Evolutionary conservation across 2,797 vertebrate species (phyloP), one percentile per base, ranked within the genome.

Genomic region (Hapalemur alaotrensis): DNA sequence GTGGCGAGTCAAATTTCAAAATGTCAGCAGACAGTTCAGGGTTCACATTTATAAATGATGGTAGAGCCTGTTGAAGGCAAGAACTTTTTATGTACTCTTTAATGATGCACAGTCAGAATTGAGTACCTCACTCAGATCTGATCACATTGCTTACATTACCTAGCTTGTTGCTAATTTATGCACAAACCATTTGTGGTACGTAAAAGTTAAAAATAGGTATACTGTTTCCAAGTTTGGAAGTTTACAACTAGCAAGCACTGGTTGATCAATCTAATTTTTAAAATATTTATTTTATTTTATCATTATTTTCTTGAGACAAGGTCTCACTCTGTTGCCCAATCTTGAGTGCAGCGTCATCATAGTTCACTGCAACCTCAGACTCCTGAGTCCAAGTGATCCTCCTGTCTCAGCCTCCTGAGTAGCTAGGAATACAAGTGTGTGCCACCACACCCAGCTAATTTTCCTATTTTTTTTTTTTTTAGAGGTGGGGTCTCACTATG

Each of bases 1-100:
- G n/a, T 82, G 28, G 43, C 52, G 95, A 80, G 79, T 95, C 76
- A 90, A 0, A 90, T 67, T 94, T 87, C 89, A 84, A 22, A 91
- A 84, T 82, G 61, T 83, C 67, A 61, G 22, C 48, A 63, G 15
- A 59, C n/a, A 41, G 91, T 76, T 63, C 59, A 95, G 43, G 52
- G 87, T 50, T 97, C 93, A 89, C 28, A 20, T 65, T 97, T 50
- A 75, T 30, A 59, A 70, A 8, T 54, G 54, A 50, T 30, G 25
- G 5, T 9, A 32, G 41, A 72, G 30, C 25, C 23, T 93, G 6
- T 35, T 54, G 70, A 75, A 80, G 52, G 35, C 78, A 75, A 25
- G 43, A 38, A 72, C 87, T 67, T 48, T 73, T 41, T 69, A n/a
- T 11, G 1, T 11, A 11, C 30, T 89, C 30, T 35, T 7, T 85